phyloP scores from a whole-genome alignment of 2,888 invertebrate species.

The Dinocampus coccinellae region DNA sequence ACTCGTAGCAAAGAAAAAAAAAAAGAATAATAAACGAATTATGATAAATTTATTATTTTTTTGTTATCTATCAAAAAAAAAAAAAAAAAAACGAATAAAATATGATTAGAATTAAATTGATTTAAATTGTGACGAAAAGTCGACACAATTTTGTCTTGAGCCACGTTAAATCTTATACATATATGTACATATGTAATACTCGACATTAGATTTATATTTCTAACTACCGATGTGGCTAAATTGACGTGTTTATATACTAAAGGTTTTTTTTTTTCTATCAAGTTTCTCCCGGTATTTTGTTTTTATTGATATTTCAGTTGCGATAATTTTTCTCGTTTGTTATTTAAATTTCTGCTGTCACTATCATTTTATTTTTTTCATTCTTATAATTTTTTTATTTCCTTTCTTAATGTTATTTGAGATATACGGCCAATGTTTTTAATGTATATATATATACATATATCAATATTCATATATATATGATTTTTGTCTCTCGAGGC shows the following conservation, averaged over 20 bases:
- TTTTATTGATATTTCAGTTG: slow-evolving; percentile 29
- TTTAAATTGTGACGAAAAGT: not conserved
- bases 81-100: not conserved
- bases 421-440: slow-evolving; percentile 63
- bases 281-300: slow-evolving; percentile 33
- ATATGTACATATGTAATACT: slow-evolving; percentile 11
- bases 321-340: slow-evolving; percentile 25
- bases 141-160: slow-evolving; percentile 1
- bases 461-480: slow-evolving; percentile 12
- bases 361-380: too few species aligned
- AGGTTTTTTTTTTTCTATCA: slow-evolving; percentile 45
- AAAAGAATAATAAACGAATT: not conserved
- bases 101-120: not conserved
- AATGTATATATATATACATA: slow-evolving; percentile 33
- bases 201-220: not conserved
- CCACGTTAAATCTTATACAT: slow-evolving; percentile 2
- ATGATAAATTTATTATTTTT: too few species aligned
- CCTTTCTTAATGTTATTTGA: slow-evolving; percentile 52
- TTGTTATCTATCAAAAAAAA: not conserved
- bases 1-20: not conserved
- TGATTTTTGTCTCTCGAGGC: slow-evolving; percentile 46
- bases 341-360: slow-evolving; percentile 22
- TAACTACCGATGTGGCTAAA: slow-evolving; percentile 59
- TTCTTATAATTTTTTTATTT: slow-evolving; percentile 28
- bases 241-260: slow-evolving; percentile 67